Evolutionary conservation across 2,888 invertebrate species (phyloP).

Genomic region (Baronia brevicornis): DNA sequence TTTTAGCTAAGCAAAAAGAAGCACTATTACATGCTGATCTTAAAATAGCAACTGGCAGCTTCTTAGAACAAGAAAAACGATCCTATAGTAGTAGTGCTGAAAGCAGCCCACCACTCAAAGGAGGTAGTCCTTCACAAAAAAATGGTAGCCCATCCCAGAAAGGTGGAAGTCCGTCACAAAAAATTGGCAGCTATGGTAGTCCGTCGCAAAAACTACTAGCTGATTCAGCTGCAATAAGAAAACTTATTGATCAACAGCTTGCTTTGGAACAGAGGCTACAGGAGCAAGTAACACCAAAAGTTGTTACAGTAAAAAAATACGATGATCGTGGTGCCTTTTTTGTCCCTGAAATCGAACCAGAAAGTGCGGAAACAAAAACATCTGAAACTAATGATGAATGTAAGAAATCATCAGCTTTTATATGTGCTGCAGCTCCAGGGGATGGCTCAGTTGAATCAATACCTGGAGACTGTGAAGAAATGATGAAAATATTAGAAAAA

Average conservation of each 20-base stretch:
- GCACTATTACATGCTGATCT: slow-evolving; percentile 80
- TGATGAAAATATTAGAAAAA: slow-evolving; percentile 74
- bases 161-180: slow-evolving; percentile 65
- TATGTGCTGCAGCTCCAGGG: slow-evolving; percentile 65
- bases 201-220: slow-evolving; percentile 64
- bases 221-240: slow-evolving; percentile 65
- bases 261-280: slow-evolving; percentile 59
- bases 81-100: slow-evolving; percentile 77
- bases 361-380: slow-evolving; percentile 28
- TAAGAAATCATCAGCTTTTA: slow-evolving; percentile 53
- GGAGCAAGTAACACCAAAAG: slow-evolving; percentile 53
- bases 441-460: slow-evolving; percentile 69
- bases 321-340: slow-evolving; percentile 69
- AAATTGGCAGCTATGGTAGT: slow-evolving; percentile 60
- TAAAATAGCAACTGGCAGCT: slow-evolving; percentile 62
- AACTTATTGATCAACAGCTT: slow-evolving; percentile 67
- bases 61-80: slow-evolving; percentile 67
- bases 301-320: slow-evolving; percentile 64
- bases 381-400: slow-evolving; percentile 57
- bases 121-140: slow-evolving; percentile 46
- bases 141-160: slow-evolving; percentile 68
- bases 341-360: slow-evolving; percentile 52
- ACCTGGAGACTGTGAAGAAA: slow-evolving; percentile 77
- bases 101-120: slow-evolving; percentile 72
- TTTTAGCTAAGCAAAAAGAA: slow-evolving; percentile 90